A percentile compares a stretch with the other conserved stretches of the same genome.
Conservation (phyloP, 2,113 vertebrate genomes). For the Sinocyclocheilus rhinocerous region DNA sequence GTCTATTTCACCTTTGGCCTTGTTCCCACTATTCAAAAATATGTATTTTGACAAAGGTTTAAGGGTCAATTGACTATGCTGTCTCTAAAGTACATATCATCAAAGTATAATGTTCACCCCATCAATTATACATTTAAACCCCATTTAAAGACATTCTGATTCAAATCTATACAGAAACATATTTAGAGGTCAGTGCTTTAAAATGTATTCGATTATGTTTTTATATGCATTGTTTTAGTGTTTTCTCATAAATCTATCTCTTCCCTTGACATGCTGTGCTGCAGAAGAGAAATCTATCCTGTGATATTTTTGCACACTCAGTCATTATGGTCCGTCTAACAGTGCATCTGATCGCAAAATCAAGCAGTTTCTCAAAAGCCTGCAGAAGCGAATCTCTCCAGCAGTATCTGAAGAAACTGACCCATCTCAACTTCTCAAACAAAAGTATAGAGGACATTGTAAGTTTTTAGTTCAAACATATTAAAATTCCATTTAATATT, state of each 20-base stretch:
- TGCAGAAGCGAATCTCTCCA: conserved; percentile 75
- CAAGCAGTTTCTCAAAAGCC: conserved; percentile 72
- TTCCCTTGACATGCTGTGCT: conserved; percentile 19
- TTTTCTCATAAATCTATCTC: background rate
- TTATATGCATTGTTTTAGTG: background rate
- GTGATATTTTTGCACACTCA: conserved; percentile 6
- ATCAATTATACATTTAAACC: background rate
- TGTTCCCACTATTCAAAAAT: conserved; percentile 32
- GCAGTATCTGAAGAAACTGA: conserved; percentile 84
- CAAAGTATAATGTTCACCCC: conserved; percentile 7
- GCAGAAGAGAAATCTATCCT: conserved; percentile 6
- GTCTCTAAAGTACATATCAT: background rate
- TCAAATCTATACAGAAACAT: background rate
- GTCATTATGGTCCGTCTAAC: conserved; percentile 85
- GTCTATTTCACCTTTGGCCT: conserved; percentile 57
- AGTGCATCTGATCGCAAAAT: conserved; percentile 85
- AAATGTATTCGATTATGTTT: background rate
- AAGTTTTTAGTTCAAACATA: conserved; percentile 66
- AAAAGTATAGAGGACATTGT: conserved; percentile 90
- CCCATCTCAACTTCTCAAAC: conserved; percentile 90
- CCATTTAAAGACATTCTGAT: background rate
- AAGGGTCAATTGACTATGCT: conserved; percentile 9
- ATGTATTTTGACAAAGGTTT: conserved; percentile 4
- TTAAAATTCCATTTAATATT: background rate
- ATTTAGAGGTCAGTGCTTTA: background rate